Percentiles rank a stretch among this genome's conserved stretches.
phyloP scores from a whole-genome alignment of 2,113 vertebrate genomes.

The Aspidoscelis tigris region DNA sequence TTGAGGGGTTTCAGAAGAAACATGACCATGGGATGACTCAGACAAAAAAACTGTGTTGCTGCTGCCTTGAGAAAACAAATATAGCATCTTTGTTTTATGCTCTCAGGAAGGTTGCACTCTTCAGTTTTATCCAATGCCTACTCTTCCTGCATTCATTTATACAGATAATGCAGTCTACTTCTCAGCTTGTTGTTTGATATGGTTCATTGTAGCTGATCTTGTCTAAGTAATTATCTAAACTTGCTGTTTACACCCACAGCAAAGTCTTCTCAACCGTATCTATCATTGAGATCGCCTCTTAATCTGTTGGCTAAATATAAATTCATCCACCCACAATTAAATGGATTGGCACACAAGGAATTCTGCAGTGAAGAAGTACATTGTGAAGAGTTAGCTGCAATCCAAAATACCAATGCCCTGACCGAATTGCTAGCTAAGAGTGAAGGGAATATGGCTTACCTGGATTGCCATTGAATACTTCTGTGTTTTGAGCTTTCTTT shows the following conservation, averaged over 20 bases:
- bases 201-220: conserved; percentile 7
- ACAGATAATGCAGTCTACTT: not conserved
- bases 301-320: conserved; percentile 17
- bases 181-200: not conserved
- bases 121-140: not conserved
- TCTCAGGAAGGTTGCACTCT: not conserved
- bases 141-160: not conserved
- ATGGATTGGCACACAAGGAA: not conserved
- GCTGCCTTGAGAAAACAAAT: not conserved
- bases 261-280: conserved; percentile 36
- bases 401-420: conserved; percentile 39
- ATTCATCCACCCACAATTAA: conserved; percentile 37
- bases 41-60: not conserved
- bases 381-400: conserved; percentile 40
- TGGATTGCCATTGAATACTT: not conserved
- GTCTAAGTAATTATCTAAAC: conserved; percentile 47
- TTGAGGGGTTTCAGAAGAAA: not conserved
- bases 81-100: not conserved
- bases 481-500: conserved; percentile 14
- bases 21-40: not conserved
- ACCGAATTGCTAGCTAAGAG: conserved; percentile 44
- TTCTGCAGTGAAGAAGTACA: conserved; percentile 30
- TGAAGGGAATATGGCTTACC: conserved; percentile 20
- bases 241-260: conserved; percentile 16
- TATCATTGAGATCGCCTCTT: conserved; percentile 44